A percentile compares a stretch with the other conserved stretches of the same genome.
Evolutionary conservation across 2,113 vertebrate genomes (phyloP).

Genomic region (Phalacrocorax pelagicus): DNA sequence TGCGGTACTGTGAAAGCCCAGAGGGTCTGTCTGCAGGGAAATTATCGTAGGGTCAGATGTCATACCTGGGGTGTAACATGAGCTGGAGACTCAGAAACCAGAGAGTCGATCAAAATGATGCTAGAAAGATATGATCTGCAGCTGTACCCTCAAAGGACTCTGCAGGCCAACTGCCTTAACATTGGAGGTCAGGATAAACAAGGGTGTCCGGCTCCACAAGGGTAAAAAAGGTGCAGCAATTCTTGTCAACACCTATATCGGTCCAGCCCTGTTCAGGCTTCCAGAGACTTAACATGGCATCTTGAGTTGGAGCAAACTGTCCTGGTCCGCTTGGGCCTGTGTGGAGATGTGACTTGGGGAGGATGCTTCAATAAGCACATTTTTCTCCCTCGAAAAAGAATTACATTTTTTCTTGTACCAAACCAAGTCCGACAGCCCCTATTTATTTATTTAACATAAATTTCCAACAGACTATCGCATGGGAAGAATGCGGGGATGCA

Average conservation of each 20-base stretch:
- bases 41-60: background rate
- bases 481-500: background rate
- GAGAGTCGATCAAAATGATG: background rate
- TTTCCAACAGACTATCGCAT: background rate
- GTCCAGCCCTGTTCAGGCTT: background rate
- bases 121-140: background rate
- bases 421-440: background rate
- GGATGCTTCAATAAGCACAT: background rate
- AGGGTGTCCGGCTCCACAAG: background rate
- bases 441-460: background rate
- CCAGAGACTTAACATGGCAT: too few species aligned
- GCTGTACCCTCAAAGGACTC: background rate
- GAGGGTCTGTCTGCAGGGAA: background rate
- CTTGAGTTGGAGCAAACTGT: background rate
- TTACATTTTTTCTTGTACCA: background rate
- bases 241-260: background rate
- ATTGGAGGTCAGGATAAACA: background rate
- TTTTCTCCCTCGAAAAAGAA: background rate
- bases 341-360: background rate
- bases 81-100: background rate
- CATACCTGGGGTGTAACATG: background rate
- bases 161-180: background rate
- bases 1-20: background rate
- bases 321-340: background rate
- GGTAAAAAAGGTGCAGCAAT: background rate